A percentile compares a stretch with the other conserved stretches of the same genome.
These are phyloP conservation scores for Epiblema foenella DNA, from an alignment of 2,888 invertebrate genomes.

Conservation along the genomic window DNA sequence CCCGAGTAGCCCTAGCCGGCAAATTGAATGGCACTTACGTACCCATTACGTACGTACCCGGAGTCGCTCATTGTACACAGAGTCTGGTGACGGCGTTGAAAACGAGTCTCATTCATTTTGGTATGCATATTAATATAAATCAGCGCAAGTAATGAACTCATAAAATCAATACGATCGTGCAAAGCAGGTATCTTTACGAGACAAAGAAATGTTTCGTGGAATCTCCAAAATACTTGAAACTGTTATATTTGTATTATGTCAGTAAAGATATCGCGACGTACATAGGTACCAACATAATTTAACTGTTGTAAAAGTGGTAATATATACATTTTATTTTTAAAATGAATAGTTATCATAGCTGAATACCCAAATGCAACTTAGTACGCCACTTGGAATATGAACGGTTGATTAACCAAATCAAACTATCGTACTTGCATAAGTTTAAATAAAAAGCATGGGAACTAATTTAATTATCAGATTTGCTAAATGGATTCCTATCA, in stretches of 20 bases:
- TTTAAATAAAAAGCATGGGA: conserved; percentile 33
- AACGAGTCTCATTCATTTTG: background rate
- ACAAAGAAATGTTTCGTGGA: background rate
- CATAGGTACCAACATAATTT: background rate
- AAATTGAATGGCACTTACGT: conserved; percentile 30
- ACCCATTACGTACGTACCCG: conserved; percentile 11
- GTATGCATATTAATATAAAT: background rate
- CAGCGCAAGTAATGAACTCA: background rate
- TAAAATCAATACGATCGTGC: background rate
- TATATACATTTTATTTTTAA: background rate
- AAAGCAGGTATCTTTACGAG: background rate
- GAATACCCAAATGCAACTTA: background rate
- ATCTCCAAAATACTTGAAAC: background rate
- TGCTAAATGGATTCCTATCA: conserved; percentile 42
- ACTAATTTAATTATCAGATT: conserved; percentile 43
- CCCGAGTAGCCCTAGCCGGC: conserved; percentile 35
- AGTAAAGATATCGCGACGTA: background rate
- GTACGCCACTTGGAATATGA: conserved; percentile 4
- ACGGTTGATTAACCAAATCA: conserved; percentile 4
- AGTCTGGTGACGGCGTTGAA: conserved; percentile 1
- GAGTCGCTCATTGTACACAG: conserved; percentile 8
- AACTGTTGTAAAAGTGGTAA: background rate
- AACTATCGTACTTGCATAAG: conserved; percentile 1
- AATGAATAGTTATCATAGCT: background rate
- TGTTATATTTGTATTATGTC: no score